A percentile compares a stretch with the other conserved stretches of the same genome.
Conservation (phyloP, 2,888 invertebrate genomes). For the Aspidapion aeneum region DNA sequence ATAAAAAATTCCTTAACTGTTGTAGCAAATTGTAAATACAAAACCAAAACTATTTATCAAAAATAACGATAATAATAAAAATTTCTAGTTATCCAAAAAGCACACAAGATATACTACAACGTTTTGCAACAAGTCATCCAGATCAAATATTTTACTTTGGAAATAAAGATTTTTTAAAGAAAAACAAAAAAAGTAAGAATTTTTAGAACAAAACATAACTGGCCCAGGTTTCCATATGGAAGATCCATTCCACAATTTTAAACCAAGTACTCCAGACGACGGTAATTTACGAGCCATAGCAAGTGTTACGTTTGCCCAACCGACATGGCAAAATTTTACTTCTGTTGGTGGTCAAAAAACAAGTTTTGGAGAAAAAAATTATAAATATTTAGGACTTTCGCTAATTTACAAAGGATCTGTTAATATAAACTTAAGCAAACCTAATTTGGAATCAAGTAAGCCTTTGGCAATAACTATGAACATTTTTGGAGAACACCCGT, state of each 20-base stretch:
- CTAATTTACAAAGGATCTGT: neutral
- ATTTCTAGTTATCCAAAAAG: constrained; percentile 37
- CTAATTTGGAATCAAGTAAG: neutral
- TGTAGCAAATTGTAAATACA: no score
- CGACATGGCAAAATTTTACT: constrained; percentile 32
- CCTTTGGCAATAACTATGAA: neutral
- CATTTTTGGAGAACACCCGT: neutral
- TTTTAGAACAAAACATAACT: neutral
- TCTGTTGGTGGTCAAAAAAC: neutral
- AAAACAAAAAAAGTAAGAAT: neutral
- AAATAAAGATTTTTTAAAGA: neutral
- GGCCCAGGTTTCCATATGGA: constrained; percentile 19
- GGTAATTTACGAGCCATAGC: constrained; percentile 67
- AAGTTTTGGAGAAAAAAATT: neutral
- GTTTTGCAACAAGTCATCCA: constrained; percentile 23
- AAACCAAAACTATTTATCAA: no score
- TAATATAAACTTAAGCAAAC: neutral
- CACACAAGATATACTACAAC: constrained; percentile 42
- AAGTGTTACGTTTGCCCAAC: constrained; percentile 47
- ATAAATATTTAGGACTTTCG: neutral
- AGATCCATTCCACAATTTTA: constrained; percentile 67
- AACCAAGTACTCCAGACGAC: constrained; percentile 70
- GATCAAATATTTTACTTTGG: constrained; percentile 5
- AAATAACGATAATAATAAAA: no score
- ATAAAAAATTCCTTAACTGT: no score